A percentile compares a stretch with the other conserved stretches of the same genome.
Conservation (phyloP, 2,113 vertebrate genomes). For the Ornithorhynchus anatinus region DNA sequence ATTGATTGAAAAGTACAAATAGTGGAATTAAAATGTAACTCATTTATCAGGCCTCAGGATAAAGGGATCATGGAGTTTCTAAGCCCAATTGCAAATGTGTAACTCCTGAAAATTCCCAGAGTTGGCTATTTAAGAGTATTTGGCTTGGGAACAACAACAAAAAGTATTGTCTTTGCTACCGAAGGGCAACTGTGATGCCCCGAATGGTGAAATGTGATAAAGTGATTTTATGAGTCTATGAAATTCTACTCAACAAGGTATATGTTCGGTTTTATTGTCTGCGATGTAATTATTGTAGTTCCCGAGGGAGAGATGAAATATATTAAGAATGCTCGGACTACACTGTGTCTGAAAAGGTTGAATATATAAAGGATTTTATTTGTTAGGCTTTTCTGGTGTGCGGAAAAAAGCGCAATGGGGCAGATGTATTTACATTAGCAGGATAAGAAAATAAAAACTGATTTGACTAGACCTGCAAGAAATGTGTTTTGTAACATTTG, state of each 20-base stretch:
- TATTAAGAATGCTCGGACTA: not conserved
- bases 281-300: not conserved
- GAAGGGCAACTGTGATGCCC: not conserved
- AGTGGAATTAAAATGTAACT: not conserved
- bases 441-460: too few species aligned
- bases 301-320: not conserved
- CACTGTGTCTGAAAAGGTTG: constrained; percentile 1
- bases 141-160: not conserved
- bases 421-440: too few species aligned
- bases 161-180: not conserved
- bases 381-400: too few species aligned
- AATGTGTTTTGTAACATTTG: too few species aligned
- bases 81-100: not conserved
- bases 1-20: not conserved
- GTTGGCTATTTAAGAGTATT: not conserved
- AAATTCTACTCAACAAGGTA: constrained; percentile 2
- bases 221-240: constrained; percentile 8
- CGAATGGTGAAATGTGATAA: constrained; percentile 5
- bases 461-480: too few species aligned
- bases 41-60: not conserved
- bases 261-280: not conserved
- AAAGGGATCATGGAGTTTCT: not conserved
- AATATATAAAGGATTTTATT: too few species aligned
- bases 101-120: not conserved
- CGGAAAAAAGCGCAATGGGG: too few species aligned